Percentiles rank a stretch among this genome's conserved stretches.
phyloP scores from a whole-genome alignment of 1,140 invertebrate species.

The Oedothorax gibbosus region DNA sequence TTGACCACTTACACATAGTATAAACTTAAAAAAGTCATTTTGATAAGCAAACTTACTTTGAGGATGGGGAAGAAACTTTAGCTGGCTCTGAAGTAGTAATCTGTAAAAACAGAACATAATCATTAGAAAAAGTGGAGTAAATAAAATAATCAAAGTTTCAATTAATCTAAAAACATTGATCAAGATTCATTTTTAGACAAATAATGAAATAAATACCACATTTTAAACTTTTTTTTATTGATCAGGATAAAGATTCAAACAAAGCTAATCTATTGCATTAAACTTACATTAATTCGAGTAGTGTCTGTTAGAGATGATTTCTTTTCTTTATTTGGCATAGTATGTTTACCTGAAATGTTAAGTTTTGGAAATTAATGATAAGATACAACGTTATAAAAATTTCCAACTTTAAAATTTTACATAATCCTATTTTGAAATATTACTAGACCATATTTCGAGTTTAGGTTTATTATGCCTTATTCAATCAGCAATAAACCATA shows the following conservation, averaged over 20 bases:
- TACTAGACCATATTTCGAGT: no score
- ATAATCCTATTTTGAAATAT: no score
- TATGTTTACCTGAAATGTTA: slow-evolving; percentile 34
- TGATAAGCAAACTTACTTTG: slow-evolving; percentile 13
- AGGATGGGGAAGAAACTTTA: slow-evolving; percentile 14
- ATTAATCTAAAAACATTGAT: neutral
- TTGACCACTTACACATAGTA: no score
- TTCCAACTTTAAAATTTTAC: no score
- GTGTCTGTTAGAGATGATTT: slow-evolving; percentile 34
- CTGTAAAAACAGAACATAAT: neutral
- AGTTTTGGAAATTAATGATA: no score
- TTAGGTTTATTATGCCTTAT: no score
- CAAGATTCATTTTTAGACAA: neutral
- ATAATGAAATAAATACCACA: neutral
- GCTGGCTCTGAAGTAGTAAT: slow-evolving; percentile 13
- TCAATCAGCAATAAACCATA: no score
- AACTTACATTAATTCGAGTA: slow-evolving; percentile 41
- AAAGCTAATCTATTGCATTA: neutral
- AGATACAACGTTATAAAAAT: no score
- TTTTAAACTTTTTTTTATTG: neutral
- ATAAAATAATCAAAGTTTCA: neutral
- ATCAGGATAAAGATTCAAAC: neutral
- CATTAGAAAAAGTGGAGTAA: neutral
- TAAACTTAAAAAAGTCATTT: neutral
- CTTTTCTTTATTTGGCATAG: slow-evolving; percentile 45